Evolutionary conservation across 2,797 vertebrate genomes (phyloP).

Genomic region (Australoheros facetus): DNA sequence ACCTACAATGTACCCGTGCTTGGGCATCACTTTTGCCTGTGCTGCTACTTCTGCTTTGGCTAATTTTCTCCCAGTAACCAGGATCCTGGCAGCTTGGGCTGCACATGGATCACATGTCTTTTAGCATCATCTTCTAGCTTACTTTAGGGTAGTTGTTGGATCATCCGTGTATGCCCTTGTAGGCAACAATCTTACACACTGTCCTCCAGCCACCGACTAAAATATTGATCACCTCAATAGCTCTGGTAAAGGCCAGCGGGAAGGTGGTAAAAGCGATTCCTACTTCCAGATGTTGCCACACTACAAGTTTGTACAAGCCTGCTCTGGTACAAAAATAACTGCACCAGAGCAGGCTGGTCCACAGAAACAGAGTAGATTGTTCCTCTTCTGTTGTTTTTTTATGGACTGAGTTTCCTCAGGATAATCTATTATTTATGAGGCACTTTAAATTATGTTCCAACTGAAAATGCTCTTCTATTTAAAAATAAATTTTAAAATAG

Average conservation of each 20-base stretch:
- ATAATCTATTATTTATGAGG: background rate
- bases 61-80: background rate
- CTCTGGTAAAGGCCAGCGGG: background rate
- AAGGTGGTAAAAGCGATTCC: background rate
- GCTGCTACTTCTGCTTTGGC: background rate
- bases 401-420: background rate
- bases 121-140: background rate
- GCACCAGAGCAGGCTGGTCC: no score
- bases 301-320: background rate
- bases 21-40: background rate
- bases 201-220: background rate
- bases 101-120: background rate
- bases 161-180: background rate
- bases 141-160: background rate
- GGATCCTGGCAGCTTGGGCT: background rate
- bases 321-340: background rate
- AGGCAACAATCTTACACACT: background rate
- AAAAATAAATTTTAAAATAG: background rate
- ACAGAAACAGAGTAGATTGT: background rate
- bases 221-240: background rate
- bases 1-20: background rate
- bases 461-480: background rate
- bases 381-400: background rate
- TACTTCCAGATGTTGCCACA: background rate
- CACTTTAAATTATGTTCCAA: background rate